Percentiles rank a stretch among this genome's conserved stretches.
These are phyloP conservation scores for Corythaixoides concolor DNA, from an alignment of 2,113 vertebrate species.

Conservation along the genomic window DNA sequence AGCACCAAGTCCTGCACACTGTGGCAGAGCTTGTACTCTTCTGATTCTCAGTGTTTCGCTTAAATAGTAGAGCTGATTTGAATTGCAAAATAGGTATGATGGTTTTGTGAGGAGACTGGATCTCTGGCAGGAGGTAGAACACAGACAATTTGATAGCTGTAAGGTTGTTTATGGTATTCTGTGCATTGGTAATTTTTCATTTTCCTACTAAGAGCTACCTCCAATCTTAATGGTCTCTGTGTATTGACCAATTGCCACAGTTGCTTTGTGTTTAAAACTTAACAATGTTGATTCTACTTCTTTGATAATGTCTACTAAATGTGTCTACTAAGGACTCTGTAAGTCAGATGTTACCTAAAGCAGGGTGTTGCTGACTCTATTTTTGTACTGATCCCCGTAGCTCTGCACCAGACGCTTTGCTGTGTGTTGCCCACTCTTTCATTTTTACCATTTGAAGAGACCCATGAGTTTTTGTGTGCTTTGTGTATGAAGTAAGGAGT, in stretches of 20 bases:
- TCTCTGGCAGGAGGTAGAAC: neutral
- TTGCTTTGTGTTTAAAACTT: neutral
- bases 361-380: neutral
- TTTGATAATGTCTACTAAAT: neutral
- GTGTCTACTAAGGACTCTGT: neutral
- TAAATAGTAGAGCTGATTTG: neutral
- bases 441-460: neutral
- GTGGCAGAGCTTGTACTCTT: neutral
- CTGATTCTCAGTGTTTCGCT: neutral
- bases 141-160: neutral
- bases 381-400: neutral
- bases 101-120: neutral
- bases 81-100: neutral
- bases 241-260: neutral
- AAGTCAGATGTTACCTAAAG: neutral
- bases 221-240: neutral
- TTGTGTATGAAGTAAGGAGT: neutral
- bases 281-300: neutral
- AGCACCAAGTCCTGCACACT: neutral
- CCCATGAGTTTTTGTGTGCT: neutral
- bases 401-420: neutral
- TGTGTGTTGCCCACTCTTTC: neutral
- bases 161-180: neutral
- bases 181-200: neutral
- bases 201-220: neutral